Evolutionary conservation across 2,113 vertebrate species (phyloP).

Genomic region (Pseudorasbora parva): DNA sequence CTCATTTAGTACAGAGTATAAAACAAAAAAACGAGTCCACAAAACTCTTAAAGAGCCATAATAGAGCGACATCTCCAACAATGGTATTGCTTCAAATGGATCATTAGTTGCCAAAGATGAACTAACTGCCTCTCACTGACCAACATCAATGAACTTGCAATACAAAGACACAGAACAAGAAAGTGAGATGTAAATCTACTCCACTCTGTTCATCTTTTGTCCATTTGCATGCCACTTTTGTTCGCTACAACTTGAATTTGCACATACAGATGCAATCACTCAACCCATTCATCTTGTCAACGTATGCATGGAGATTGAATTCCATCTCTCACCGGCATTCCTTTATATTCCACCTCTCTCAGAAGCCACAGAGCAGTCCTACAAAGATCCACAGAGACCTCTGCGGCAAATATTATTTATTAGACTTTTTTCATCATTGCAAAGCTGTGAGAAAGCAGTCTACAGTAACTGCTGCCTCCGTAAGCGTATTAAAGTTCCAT

Average conservation of each 20-base stretch:
- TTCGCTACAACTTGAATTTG: background rate
- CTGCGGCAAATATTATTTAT: slow-evolving; percentile 76
- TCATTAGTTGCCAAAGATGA: slow-evolving; percentile 13
- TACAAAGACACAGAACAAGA: background rate
- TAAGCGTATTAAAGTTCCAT: slow-evolving; percentile 81
- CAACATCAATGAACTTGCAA: background rate
- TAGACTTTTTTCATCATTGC: slow-evolving; percentile 76
- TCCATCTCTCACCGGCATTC: background rate
- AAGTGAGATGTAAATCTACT: slow-evolving; percentile 2
- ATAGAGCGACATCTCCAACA: background rate
- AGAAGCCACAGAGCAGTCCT: background rate
- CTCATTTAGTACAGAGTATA: too few species aligned
- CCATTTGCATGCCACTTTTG: slow-evolving; percentile 8
- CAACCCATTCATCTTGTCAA: slow-evolving; percentile 29
- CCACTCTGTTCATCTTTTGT: background rate
- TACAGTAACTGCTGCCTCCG: slow-evolving; percentile 69
- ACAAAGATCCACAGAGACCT: slow-evolving; percentile 61
- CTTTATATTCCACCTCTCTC: background rate
- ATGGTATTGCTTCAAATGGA: background rate
- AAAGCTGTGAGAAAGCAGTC: slow-evolving; percentile 71
- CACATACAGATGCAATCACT: slow-evolving; percentile 29
- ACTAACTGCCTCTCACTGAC: background rate
- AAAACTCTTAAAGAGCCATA: background rate
- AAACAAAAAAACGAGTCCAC: too few species aligned
- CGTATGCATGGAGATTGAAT: slow-evolving; percentile 28